These are phyloP conservation scores for Thalassaphorura encarpata DNA, from an alignment of 1,140 invertebrate genomes.

Conservation along the genomic window DNA sequence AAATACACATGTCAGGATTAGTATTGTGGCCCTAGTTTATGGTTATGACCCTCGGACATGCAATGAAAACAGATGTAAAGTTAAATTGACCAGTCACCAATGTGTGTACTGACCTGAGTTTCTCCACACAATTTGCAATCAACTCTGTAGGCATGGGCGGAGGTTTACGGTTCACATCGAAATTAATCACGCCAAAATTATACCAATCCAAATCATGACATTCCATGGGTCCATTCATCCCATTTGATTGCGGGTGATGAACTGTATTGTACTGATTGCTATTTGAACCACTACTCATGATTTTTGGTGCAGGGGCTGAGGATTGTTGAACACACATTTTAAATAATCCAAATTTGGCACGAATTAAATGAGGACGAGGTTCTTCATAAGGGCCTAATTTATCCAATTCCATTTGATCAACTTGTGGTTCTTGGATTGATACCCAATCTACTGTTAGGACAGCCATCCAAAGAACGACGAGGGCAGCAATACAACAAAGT, in stretches of 20 bases:
- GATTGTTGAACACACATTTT: slow-evolving; percentile 30
- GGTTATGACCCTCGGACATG: too few relatives aligned
- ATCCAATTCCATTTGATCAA: slow-evolving; percentile 29
- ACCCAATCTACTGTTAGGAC: slow-evolving; percentile 31
- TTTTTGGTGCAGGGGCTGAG: neutral
- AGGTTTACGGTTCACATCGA: slow-evolving; percentile 10
- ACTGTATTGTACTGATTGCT: neutral
- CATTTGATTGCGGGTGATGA: neutral
- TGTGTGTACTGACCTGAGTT: slow-evolving; percentile 25
- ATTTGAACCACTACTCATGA: neutral
- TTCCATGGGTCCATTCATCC: neutral
- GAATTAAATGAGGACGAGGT: slow-evolving; percentile 29
- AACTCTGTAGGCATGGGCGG: slow-evolving; percentile 28
- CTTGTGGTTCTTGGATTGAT: slow-evolving; percentile 26
- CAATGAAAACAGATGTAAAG: too few relatives aligned
- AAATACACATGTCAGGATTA: too few relatives aligned
- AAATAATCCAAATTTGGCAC: slow-evolving; percentile 30
- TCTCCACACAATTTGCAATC: slow-evolving; percentile 30
- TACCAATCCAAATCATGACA: slow-evolving; percentile 30
- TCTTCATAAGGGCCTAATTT: slow-evolving; percentile 31
- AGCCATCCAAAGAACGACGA: slow-evolving; percentile 23
- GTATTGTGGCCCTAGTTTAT: too few relatives aligned
- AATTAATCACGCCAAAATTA: slow-evolving; percentile 21
- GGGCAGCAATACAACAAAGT: slow-evolving; percentile 22
- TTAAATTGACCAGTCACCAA: too few relatives aligned